These are phyloP conservation scores for Myrmophylax atrothorax DNA, from an alignment of 2,113 vertebrate species.

Conservation along the genomic window DNA sequence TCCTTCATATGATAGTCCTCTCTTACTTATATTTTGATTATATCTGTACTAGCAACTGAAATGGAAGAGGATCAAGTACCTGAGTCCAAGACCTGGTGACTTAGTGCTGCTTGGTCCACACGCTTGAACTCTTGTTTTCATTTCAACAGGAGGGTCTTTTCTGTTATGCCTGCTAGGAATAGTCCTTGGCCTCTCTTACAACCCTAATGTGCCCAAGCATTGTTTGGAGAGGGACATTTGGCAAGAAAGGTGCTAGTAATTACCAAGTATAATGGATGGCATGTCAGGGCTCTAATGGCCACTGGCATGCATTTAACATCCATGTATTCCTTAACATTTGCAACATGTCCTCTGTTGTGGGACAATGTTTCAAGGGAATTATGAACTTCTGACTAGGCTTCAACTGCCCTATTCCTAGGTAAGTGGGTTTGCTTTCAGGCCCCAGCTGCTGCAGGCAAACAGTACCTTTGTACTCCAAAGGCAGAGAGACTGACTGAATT, in stretches of 20 bases:
- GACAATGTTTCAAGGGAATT: not conserved
- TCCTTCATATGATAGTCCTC: not conserved
- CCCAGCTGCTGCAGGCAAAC: not conserved
- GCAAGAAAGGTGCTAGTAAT: not conserved
- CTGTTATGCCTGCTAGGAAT: rapidly evolving
- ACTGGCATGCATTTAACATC: not conserved
- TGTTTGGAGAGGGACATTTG: not conserved
- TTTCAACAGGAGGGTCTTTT: not conserved
- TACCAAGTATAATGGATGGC: not conserved
- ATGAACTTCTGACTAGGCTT: not conserved
- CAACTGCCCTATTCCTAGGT: not conserved
- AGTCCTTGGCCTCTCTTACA: not conserved
- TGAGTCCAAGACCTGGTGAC: not conserved
- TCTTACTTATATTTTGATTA: not conserved
- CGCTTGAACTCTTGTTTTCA: rapidly evolving
- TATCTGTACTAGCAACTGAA: not conserved
- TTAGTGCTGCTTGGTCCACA: not conserved
- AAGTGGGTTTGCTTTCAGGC: not conserved
- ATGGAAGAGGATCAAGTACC: not conserved
- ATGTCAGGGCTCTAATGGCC: not conserved
- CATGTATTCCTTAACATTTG: not conserved
- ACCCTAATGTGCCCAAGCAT: not conserved
- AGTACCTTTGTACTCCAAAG: not conserved
- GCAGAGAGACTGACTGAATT: not conserved
- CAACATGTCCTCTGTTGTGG: not conserved